Percentiles rank a stretch among this genome's conserved stretches.
Conservation (phyloP, 2,113 vertebrate genomes). For the Phyllopteryx taeniolatus region DNA sequence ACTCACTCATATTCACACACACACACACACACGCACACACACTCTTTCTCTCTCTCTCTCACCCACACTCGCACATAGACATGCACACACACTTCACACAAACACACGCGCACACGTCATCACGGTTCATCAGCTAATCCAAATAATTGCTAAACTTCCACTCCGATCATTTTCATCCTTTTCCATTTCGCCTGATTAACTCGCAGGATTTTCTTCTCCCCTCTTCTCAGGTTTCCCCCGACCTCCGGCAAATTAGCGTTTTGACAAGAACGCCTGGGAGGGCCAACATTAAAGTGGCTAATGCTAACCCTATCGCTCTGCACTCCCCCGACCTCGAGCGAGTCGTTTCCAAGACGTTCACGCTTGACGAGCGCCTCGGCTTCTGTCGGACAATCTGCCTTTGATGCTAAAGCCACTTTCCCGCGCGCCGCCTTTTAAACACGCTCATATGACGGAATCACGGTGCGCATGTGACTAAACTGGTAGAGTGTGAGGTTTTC, state of each 20-base stretch:
- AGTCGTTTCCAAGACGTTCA: not conserved
- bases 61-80: too few species aligned
- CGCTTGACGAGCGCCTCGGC: not conserved
- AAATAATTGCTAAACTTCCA: conserved; percentile 5
- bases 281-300: not conserved
- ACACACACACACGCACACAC: not conserved
- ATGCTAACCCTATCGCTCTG: not conserved
- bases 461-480: not conserved
- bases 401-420: not conserved
- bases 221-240: not conserved
- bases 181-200: not conserved
- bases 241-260: not conserved
- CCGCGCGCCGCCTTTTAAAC: not conserved
- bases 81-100: not conserved
- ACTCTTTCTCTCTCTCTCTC: not conserved
- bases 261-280: not conserved
- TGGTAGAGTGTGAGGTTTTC: not conserved
- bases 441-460: not conserved
- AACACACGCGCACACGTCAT: not conserved
- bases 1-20: not conserved
- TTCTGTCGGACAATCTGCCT: not conserved
- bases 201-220: not conserved
- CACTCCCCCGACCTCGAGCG: not conserved
- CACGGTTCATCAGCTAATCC: conserved; percentile 2
- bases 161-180: not conserved